Conservation (phyloP, 2,888 invertebrate species). For the Acrobasis consociella region DNA sequence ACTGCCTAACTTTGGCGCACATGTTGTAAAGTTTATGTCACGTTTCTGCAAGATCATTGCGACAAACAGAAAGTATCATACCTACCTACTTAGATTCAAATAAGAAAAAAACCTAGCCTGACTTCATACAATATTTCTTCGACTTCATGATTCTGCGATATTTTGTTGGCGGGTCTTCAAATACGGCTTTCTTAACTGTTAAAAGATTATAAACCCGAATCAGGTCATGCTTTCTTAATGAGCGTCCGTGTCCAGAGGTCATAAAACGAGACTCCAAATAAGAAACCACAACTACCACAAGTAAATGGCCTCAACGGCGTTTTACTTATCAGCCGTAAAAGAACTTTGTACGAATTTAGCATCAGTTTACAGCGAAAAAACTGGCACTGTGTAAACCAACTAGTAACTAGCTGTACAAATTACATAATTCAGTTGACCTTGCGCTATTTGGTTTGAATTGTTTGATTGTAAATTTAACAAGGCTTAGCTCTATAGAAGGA, state of each 20-base stretch:
- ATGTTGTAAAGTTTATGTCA: conserved; percentile 61
- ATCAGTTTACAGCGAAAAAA: background rate
- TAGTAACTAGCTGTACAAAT: too few species aligned
- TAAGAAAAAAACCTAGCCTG: background rate
- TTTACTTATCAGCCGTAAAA: background rate
- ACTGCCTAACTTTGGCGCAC: conserved; percentile 60
- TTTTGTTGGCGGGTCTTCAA: background rate
- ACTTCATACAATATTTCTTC: background rate
- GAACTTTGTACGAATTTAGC: background rate
- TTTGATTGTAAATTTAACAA: too few species aligned
- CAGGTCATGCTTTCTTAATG: background rate
- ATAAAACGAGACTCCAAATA: background rate
- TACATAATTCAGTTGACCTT: too few species aligned
- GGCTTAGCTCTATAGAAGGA: too few species aligned
- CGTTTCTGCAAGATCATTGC: conserved; percentile 25
- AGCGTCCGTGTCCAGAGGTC: background rate
- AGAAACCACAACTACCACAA: conserved; percentile 5
- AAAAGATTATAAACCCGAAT: conserved; percentile 5
- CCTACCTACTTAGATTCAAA: conserved; percentile 12
- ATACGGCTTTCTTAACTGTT: background rate
- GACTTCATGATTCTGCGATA: background rate
- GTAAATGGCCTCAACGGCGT: background rate
- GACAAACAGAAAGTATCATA: conserved; percentile 31
- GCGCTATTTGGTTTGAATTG: too few species aligned
- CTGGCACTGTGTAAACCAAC: background rate